These are phyloP conservation scores for Zaprionus ghesquierei DNA, from an alignment of 1,140 invertebrate genomes.

Conservation along the genomic window DNA sequence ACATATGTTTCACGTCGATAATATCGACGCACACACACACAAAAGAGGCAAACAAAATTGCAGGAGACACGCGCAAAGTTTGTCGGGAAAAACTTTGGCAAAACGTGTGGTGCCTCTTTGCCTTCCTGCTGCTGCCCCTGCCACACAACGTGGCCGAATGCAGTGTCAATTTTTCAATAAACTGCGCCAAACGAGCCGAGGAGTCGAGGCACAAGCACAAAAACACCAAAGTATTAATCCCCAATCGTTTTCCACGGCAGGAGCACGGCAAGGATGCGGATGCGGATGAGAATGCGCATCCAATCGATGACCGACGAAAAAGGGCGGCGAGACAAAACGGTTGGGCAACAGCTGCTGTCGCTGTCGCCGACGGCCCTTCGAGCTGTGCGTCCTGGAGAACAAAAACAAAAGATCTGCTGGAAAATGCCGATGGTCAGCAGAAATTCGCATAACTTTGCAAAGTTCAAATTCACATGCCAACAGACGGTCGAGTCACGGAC, in stretches of 20 bases:
- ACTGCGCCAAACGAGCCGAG: slow-evolving; percentile 60
- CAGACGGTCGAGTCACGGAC: slow-evolving; percentile 33
- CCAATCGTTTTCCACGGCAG: slow-evolving; percentile 50
- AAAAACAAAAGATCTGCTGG: slow-evolving; percentile 77
- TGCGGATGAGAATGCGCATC: slow-evolving; percentile 15
- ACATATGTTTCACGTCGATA: slow-evolving; percentile 77
- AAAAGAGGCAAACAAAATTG: slow-evolving; percentile 8
- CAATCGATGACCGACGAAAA: slow-evolving; percentile 20
- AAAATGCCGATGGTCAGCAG: slow-evolving; percentile 77
- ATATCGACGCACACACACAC: slow-evolving; percentile 57
- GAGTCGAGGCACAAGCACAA: slow-evolving; percentile 23
- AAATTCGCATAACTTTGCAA: slow-evolving; percentile 77
- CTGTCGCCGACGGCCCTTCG: slow-evolving; percentile 58
- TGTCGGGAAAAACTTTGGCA: slow-evolving; percentile 55
- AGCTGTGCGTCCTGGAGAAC: slow-evolving; percentile 29
- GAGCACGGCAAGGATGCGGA: slow-evolving; percentile 38
- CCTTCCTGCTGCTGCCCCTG: background rate
- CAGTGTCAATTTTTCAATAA: slow-evolving; percentile 78
- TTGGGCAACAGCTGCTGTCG: slow-evolving; percentile 68
- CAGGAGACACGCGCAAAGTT: slow-evolving; percentile 32
- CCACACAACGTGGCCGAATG: slow-evolving; percentile 10
- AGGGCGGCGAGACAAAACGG: slow-evolving; percentile 62
- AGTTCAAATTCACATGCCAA: slow-evolving; percentile 63
- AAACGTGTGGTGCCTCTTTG: slow-evolving; percentile 23
- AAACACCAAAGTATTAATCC: slow-evolving; percentile 69